Conservation (phyloP, 2,888 invertebrate species). For the Nomada ferruginata region DNA sequence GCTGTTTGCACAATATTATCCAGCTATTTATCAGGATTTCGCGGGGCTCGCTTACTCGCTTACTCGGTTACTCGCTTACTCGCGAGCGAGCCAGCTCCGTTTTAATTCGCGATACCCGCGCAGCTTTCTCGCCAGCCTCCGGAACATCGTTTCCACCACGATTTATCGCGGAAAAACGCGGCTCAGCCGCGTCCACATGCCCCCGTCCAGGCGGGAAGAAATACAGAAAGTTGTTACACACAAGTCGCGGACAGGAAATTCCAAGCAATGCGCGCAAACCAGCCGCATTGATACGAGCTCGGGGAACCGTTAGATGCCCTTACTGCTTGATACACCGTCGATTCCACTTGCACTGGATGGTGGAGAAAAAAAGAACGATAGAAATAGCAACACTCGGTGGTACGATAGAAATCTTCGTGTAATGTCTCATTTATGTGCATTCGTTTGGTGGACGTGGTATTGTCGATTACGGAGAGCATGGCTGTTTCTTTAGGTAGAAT, state of each 20-base stretch:
- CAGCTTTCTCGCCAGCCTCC: conserved; percentile 23
- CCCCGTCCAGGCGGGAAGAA: conserved; percentile 11
- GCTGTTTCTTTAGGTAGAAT: too few relatives aligned
- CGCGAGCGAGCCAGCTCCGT: conserved; percentile 20
- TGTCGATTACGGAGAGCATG: too few relatives aligned
- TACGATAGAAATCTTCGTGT: too few relatives aligned
- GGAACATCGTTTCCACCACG: conserved; percentile 33
- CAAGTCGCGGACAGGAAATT: conserved; percentile 49
- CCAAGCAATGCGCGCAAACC: conserved; percentile 32
- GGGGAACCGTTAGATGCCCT: conserved; percentile 55
- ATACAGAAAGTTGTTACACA: conserved; percentile 37
- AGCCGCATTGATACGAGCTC: conserved; percentile 44
- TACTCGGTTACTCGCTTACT: too few relatives aligned
- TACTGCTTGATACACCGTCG: conserved; percentile 28
- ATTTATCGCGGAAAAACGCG: conserved; percentile 66
- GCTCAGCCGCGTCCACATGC: conserved; percentile 14
- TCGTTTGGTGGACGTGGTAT: too few relatives aligned
- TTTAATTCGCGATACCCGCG: conserved; percentile 70
- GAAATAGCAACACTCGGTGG: too few relatives aligned
- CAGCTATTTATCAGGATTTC: conserved; percentile 81
- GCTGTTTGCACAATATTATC: conserved; percentile 80
- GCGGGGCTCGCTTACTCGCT: conserved; percentile 28
- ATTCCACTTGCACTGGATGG: neutral
- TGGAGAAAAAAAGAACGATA: too few relatives aligned
- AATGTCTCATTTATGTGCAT: too few relatives aligned